Evolutionary conservation across 2,888 invertebrate species (phyloP), one percentile per base, ranked within the genome.

Genomic region (Alentia gelatinosa): DNA sequence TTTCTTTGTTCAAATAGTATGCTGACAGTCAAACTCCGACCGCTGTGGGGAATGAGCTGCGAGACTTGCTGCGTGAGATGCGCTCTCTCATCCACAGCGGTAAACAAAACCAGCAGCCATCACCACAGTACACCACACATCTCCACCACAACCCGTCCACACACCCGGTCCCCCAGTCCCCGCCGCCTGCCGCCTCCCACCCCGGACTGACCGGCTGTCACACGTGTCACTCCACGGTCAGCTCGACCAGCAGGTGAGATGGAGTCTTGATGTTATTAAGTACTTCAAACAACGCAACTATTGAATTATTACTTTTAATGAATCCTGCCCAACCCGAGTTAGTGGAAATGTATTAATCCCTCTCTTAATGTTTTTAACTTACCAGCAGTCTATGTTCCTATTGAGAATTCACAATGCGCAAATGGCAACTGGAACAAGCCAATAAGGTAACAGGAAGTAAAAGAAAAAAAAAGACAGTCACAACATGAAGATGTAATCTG

Each of bases 41-140:
- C 30, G 33, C 15, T 33, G 89, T 63, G 33, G 90, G 90, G 23
- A 39, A 19, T 23, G 90, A 90, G 42, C 47, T 90, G 42, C 19
- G 42, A 42, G 63, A 75, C 9, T 33, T 90, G 30, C 7, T 90
- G 23, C 68, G 35, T 4, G 90, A 90, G 40, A 90, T 90, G 90
- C 74, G 90, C 1, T 12, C 35, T 7, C 56, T 89, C 23, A 35
- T 89, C 26, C 37, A 86, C n/a, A n/a, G n/a, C 30, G 50, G 86
- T 30, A 50, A 50, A 47, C 86, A 86, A 30, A 42, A 1, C 30
- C 30, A 7, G 35, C 30, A 7, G 47, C 42, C 23, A 42, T 30
- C 86, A 30, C 79, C 79, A 37, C 47, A 5, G 47, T 15, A n/a
- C 4, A 9, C 39, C 40, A 30, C 33, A n/a, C 47, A 9, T 9